Conservation (phyloP, 2,888 invertebrate genomes). For the Lepas anatifera region DNA sequence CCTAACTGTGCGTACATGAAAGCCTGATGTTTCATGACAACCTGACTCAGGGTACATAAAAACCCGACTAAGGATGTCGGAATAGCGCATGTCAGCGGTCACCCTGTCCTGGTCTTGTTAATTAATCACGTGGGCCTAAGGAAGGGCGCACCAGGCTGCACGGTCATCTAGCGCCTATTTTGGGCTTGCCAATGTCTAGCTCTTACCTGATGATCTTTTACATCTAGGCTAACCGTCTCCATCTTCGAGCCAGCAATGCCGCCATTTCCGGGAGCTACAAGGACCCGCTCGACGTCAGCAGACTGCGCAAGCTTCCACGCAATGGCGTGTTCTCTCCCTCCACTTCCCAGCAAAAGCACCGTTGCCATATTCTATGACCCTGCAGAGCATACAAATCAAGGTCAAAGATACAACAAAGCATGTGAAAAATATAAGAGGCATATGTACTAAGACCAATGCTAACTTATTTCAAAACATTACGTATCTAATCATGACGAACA, state of each 20-base stretch:
- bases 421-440: no score
- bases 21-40: background rate
- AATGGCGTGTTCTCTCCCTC: conserved; percentile 91
- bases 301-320: conserved; percentile 87
- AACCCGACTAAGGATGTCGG: background rate
- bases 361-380: background rate
- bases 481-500: no score
- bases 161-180: no score
- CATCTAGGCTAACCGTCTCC: conserved; percentile 47
- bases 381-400: no score
- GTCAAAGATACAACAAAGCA: no score
- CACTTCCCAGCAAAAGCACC: conserved; percentile 75
- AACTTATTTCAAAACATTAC: no score
- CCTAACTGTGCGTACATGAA: background rate
- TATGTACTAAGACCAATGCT: no score
- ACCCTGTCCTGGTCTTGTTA: no score
- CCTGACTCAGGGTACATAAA: background rate
- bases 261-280: conserved; percentile 76
- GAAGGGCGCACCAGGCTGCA: no score
- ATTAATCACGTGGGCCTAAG: no score
- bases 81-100: background rate
- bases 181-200: no score
- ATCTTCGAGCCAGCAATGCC: conserved; percentile 66
- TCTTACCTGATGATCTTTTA: conserved; percentile 57
- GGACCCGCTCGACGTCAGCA: conserved; percentile 51